Evolutionary conservation across 2,797 vertebrate genomes (phyloP).

Genomic region (Salmo trutta): DNA sequence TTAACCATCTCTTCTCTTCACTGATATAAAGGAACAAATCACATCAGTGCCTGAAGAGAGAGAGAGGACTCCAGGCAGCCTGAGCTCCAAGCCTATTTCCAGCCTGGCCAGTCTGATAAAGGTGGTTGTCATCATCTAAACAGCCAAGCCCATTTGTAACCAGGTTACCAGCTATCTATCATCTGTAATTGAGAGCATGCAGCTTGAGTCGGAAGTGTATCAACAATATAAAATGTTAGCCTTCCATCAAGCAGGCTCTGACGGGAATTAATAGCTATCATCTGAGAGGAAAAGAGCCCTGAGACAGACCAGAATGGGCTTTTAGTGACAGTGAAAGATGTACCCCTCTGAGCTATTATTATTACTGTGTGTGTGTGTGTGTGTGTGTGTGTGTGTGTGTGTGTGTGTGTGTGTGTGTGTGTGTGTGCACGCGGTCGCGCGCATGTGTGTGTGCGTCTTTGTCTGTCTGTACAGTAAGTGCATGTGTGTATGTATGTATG

Average conservation of each 20-base stretch:
- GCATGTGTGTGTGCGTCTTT: background rate
- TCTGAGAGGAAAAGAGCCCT: slow-evolving; percentile 62
- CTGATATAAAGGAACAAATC: slow-evolving; percentile 25
- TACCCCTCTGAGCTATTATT: slow-evolving; percentile 67
- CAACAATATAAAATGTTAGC: slow-evolving; percentile 79
- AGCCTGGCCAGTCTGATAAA: slow-evolving; percentile 67
- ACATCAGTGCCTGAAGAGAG: slow-evolving; percentile 35
- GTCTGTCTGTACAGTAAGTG: background rate
- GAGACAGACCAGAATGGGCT: slow-evolving; percentile 60
- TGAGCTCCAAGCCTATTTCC: slow-evolving; percentile 62
- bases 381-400: slow-evolving; percentile 6
- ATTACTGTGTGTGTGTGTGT: slow-evolving; percentile 29
- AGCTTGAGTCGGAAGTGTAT: slow-evolving; percentile 78
- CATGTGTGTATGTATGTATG: background rate
- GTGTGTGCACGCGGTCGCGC: background rate
- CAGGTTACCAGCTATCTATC: slow-evolving; percentile 79
- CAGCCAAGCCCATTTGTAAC: slow-evolving; percentile 76
- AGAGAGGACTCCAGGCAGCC: slow-evolving; percentile 36
- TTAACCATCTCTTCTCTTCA: slow-evolving; percentile 71
- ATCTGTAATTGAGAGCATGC: slow-evolving; percentile 77
- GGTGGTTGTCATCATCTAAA: slow-evolving; percentile 78
- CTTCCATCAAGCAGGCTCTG: slow-evolving; percentile 78
- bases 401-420: background rate
- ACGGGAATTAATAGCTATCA: slow-evolving; percentile 79
- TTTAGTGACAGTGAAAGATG: slow-evolving; percentile 70